Evolutionary conservation across 1,140 invertebrate genomes (phyloP), one percentile per base, ranked within the genome.

Genomic region (Leptonema lineaticorne): DNA sequence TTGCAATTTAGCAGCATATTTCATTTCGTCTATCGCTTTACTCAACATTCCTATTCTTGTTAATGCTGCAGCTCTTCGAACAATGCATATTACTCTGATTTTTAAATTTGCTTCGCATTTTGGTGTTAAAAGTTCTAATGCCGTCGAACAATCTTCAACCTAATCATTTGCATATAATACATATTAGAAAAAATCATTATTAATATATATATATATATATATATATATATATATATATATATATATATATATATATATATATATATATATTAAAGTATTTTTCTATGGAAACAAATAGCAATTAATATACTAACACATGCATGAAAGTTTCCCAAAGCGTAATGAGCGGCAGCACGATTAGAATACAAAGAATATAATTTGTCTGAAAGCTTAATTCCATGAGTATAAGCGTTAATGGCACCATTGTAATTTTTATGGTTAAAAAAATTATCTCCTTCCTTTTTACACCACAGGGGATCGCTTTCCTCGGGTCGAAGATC

Each of bases 371-470:
- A 87, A 5, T 88, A 85, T 76, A 92, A 84, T 75, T 91, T 90
- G 28, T 88, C 84, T 60, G 88, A 89, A 0, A 93, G 78, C 73
- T 88, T 87, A 26, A 94, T 89, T 1, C 89, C 92, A 76, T 91
- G 90, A 22, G 85, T 85, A 74, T 91, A 94, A 14, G 91, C 92
- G 77, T 89, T 93, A 8, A 94, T 84, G 0, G 92, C 92, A 16
- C 88, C 90, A 46, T 91, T 79, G 77, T 88, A 92, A 79, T 94
- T 92, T 24, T 87, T 86, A 67, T 80, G 80, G 69, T 87, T 85
- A 76, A 90, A 89, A 75, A 94, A 92, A 67, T 89, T 85, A 75
- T 92, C 87, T 71, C 92, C 93, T 81, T 94, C 94, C 53, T 90
- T 86, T 70, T 91, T 88, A 41, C 94, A 85, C 87, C 90, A 94